A percentile compares a stretch with the other conserved stretches of the same genome.
phyloP scores from a whole-genome alignment of 2,888 invertebrate genomes.

The Agrochola litura region DNA sequence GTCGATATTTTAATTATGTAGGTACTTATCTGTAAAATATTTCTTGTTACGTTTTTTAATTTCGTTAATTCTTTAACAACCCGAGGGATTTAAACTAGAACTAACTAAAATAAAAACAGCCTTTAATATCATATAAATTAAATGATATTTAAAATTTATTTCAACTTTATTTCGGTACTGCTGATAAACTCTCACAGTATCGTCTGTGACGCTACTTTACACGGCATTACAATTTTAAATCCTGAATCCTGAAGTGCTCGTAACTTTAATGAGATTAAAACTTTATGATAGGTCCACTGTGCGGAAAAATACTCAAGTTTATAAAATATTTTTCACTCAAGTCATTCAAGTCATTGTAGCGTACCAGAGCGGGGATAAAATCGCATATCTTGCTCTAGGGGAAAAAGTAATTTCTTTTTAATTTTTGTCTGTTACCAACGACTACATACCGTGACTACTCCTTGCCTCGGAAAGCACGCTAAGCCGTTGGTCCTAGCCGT shows the following conservation, averaged over 20 bases:
- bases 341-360: too few species aligned
- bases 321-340: slow-evolving; percentile 3
- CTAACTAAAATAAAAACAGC: not conserved
- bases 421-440: too few species aligned
- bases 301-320: slow-evolving; percentile 10
- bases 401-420: too few species aligned
- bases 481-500: too few species aligned
- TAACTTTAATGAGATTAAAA: slow-evolving; percentile 34
- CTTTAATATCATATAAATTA: not conserved
- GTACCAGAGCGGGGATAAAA: too few species aligned
- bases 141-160: not conserved
- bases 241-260: slow-evolving; percentile 20
- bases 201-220: slow-evolving; percentile 12
- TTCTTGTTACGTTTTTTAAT: not conserved
- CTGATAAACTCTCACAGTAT: not conserved
- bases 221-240: slow-evolving; percentile 34
- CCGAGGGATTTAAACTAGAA: not conserved
- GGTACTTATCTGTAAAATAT: not conserved
- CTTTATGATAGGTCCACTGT: slow-evolving; percentile 18
- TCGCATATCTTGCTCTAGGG: too few species aligned
- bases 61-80: not conserved
- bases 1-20: too few species aligned
- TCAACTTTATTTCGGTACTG: not conserved
- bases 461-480: too few species aligned
- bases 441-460: too few species aligned